Conservation (phyloP, 1,140 invertebrate genomes). For the Drosophila santomea region DNA sequence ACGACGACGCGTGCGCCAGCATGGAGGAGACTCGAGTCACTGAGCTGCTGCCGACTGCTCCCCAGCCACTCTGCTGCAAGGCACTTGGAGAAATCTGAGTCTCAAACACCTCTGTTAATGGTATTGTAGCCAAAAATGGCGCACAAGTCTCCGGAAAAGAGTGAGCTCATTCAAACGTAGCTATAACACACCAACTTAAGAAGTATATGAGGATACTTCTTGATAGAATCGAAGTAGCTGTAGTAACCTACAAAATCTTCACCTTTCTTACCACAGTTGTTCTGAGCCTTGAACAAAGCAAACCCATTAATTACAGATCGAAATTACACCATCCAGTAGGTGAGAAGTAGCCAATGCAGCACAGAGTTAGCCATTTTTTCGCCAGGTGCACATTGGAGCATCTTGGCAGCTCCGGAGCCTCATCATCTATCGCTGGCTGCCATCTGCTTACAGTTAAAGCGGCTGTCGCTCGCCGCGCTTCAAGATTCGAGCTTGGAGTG, state of each 20-base stretch:
- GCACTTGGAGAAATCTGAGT: constrained; percentile 6
- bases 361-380: not conserved
- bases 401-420: no score
- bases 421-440: constrained; percentile 69
- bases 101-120: no score
- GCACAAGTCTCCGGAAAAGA: no score
- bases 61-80: not conserved
- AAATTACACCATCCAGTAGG: not conserved
- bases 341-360: not conserved
- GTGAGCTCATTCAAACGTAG: no score
- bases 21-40: constrained; percentile 44
- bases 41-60: constrained; percentile 19
- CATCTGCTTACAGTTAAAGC: constrained; percentile 78
- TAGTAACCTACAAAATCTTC: no score
- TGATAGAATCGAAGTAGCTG: no score
- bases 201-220: no score
- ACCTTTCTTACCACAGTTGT: no score
- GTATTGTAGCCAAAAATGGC: no score
- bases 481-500: constrained; percentile 14
- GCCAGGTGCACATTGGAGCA: not conserved
- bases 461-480: constrained; percentile 28
- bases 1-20: constrained; percentile 74
- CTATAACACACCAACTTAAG: no score
- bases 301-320: no score
- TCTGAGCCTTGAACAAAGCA: no score